These are phyloP conservation scores for Clarias platycephalus DNA, from an alignment of 2,797 vertebrate species.

Conservation along the genomic window DNA sequence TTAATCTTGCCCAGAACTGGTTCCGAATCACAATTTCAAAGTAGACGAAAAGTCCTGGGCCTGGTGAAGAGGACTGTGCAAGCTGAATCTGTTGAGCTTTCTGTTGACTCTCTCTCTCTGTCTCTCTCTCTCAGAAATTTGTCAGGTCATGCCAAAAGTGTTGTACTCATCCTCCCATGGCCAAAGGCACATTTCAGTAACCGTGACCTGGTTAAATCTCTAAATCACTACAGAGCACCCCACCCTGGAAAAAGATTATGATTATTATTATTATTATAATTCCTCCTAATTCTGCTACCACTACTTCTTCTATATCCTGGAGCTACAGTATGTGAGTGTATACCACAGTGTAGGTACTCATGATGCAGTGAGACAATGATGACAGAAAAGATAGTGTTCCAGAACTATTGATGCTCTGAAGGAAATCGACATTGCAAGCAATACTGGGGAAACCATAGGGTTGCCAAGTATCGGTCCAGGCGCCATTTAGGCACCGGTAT, in stretches of 20 bases:
- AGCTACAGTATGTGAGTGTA: not conserved
- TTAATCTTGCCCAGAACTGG: conserved; percentile 60
- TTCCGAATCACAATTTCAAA: conserved; percentile 55
- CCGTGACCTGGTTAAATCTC: conserved; percentile 35
- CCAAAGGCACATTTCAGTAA: conserved; percentile 22
- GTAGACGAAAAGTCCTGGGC: conserved; percentile 49
- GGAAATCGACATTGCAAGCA: not conserved
- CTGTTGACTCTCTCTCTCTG: conserved; percentile 6
- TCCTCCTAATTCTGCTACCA: not conserved
- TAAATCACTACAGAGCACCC: conserved; percentile 18
- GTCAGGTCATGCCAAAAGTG: conserved; percentile 48
- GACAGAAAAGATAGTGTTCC: not conserved
- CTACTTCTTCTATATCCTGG: conserved; percentile 8
- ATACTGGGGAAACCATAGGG: conserved; percentile 9
- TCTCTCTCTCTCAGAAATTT: conserved; percentile 44
- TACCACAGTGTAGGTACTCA: conserved; percentile 34
- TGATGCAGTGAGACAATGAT: conserved; percentile 39
- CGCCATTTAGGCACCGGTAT: no score
- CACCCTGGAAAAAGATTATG: not conserved
- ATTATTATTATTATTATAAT: not conserved
- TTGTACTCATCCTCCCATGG: conserved; percentile 12
- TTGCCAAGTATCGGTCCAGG: no score
- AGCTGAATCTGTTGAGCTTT: conserved; percentile 48
- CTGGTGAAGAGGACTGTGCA: conserved; percentile 44
- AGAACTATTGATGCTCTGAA: conserved; percentile 36